Conservation (phyloP, 1,140 invertebrate genomes). For the Physella acuta region DNA sequence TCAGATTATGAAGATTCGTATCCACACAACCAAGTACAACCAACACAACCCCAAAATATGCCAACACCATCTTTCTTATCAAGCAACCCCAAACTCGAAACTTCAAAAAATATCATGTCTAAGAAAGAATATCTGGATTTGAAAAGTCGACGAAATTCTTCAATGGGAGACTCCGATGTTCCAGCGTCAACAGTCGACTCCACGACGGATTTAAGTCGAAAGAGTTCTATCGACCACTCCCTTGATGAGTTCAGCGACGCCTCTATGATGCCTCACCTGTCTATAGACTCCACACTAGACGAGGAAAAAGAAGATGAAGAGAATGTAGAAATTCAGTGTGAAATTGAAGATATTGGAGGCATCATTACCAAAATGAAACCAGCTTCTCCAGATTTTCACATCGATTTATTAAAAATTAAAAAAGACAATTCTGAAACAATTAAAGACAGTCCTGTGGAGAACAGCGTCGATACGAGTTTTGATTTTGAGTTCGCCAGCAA, state of each 20-base stretch:
- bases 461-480: background rate
- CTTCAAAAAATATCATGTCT: no score
- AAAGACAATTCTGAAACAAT: background rate
- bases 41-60: no score
- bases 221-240: background rate
- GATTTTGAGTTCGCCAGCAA: background rate
- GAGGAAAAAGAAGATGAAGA: background rate
- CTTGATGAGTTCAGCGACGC: background rate
- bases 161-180: background rate
- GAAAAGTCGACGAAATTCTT: no score
- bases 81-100: no score
- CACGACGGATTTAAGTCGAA: background rate
- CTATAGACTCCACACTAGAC: background rate
- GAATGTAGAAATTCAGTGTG: background rate
- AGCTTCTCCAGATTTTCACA: background rate
- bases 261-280: background rate
- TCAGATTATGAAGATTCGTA: no score
- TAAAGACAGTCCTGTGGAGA: background rate
- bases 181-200: background rate
- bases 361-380: background rate
- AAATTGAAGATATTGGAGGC: background rate
- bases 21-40: no score
- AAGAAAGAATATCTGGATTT: no score
- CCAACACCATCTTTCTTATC: no score
- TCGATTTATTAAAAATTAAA: background rate